These are phyloP conservation scores for Potorous gilbertii DNA, from an alignment of 2,797 vertebrate species.

Conservation along the genomic window DNA sequence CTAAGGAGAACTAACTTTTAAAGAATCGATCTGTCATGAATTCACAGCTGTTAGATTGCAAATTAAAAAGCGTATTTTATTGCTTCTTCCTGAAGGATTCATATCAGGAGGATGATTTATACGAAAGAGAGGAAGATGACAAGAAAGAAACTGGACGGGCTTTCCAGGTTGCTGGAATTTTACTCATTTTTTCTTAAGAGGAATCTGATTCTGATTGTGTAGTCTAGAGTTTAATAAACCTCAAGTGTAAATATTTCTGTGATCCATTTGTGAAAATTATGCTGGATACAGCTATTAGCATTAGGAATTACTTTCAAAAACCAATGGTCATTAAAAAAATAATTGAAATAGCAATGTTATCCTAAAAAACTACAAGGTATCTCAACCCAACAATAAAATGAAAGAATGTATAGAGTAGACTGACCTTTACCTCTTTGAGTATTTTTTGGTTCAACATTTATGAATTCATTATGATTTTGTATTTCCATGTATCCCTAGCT, in stretches of 20 bases:
- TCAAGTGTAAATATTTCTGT: neutral
- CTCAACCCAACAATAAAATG: neutral
- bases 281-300: neutral
- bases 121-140: neutral
- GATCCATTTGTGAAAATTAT: neutral
- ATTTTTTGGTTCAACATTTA: neutral
- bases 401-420: neutral
- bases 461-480: neutral
- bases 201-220: neutral
- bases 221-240: neutral
- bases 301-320: neutral
- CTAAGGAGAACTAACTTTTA: neutral
- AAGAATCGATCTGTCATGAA: neutral
- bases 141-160: neutral
- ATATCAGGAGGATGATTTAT: slow-evolving; percentile 19
- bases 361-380: neutral
- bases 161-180: neutral
- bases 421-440: neutral
- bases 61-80: neutral
- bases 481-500: neutral
- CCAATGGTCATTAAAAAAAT: neutral
- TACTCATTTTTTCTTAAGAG: neutral
- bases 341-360: neutral
- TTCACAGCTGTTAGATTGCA: slow-evolving; percentile 48
- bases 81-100: accelerated